phyloP scores from a whole-genome alignment of 2,797 vertebrate species.

The Varecia variegata region DNA sequence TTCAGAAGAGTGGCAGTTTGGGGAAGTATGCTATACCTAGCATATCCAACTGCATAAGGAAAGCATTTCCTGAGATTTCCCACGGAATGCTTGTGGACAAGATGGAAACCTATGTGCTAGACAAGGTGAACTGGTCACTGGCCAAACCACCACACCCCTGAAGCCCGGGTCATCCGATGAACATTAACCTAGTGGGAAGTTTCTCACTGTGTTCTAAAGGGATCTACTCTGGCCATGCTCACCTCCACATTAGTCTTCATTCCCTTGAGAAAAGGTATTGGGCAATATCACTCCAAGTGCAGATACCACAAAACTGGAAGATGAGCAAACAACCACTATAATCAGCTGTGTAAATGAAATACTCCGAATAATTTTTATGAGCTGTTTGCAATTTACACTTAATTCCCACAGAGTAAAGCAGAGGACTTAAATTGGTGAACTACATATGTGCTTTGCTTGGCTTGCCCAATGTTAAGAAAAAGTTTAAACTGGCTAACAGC shows the following conservation, averaged over 20 bases:
- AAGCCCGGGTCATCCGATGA: neutral
- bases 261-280: neutral
- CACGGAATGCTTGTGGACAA: neutral
- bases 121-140: neutral
- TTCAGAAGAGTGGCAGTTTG: neutral
- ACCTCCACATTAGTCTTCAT: neutral
- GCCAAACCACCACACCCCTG: neutral
- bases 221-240: neutral
- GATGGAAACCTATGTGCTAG: neutral
- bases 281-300: neutral
- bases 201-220: neutral
- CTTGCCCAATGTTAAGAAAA: slow-evolving; percentile 7
- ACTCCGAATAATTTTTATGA: neutral
- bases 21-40: neutral
- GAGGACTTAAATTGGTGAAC: neutral
- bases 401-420: neutral
- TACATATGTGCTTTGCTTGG: neutral
- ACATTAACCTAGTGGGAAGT: neutral
- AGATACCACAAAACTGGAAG: neutral
- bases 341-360: neutral
- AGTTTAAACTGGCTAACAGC: slow-evolving; percentile 12
- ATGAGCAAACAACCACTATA: neutral
- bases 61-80: neutral
- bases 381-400: slow-evolving; percentile 14
- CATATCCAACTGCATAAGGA: neutral